A percentile compares a stretch with the other conserved stretches of the same genome.
Conservation (phyloP, 1,140 invertebrate species). For the Drosophila novamexicana region DNA sequence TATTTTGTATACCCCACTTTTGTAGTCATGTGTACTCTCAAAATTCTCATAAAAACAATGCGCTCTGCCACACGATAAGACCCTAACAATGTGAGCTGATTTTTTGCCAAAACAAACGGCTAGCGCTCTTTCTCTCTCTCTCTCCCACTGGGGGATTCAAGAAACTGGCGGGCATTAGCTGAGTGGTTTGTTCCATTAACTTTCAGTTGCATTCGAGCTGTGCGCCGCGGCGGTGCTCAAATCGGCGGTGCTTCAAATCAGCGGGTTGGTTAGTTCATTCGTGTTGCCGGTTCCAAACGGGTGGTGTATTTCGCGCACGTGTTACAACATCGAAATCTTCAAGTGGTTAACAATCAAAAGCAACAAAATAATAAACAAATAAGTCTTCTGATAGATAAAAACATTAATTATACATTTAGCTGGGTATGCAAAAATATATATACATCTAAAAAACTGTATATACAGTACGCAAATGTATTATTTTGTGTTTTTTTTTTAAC, state of each 20-base stretch:
- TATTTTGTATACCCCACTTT: background rate
- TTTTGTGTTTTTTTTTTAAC: background rate
- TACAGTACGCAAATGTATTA: background rate
- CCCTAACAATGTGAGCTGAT: background rate
- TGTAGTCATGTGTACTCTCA: slow-evolving; percentile 26
- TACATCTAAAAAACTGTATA: background rate
- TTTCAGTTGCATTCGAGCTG: slow-evolving; percentile 44
- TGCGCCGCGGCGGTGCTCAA: slow-evolving; percentile 22
- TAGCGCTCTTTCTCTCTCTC: slow-evolving; percentile 2
- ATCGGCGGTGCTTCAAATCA: slow-evolving; percentile 3
- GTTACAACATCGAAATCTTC: slow-evolving; percentile 47
- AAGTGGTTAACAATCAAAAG: slow-evolving; percentile 30
- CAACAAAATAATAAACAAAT: background rate
- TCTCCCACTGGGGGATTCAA: background rate
- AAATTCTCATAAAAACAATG: background rate
- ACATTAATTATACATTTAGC: background rate
- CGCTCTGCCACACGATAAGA: background rate
- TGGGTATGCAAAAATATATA: slow-evolving; percentile 11
- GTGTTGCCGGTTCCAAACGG: background rate
- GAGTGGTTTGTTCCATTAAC: slow-evolving; percentile 32
- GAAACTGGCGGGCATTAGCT: slow-evolving; percentile 2
- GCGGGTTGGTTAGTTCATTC: slow-evolving; percentile 11
- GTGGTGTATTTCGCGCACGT: slow-evolving; percentile 32
- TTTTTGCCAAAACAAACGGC: slow-evolving; percentile 13
- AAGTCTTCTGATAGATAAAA: slow-evolving; percentile 9